Base-by-base conservation (phyloP, 2,113 vertebrate species). In the Channa argus region DNA sequence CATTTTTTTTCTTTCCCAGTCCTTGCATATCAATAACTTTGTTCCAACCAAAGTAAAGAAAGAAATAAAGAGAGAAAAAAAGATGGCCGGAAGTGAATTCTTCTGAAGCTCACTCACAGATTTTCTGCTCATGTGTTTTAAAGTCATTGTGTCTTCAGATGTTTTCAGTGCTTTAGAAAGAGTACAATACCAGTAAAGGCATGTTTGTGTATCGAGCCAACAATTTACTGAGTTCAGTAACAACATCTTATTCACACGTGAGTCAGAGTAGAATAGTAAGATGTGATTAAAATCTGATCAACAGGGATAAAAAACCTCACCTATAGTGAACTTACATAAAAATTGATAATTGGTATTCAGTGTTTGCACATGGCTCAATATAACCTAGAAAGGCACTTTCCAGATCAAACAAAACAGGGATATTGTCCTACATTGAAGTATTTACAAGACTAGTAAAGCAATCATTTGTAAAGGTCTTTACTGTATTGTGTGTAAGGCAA, bases 51-150 rank as follows among this genome's bases (percentile, higher is more conserved):
- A 85, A 89, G 80, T 65, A 60, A 62, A 24, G 24, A 24, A 24
- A 24, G 24, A 24, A 24, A 24, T 1, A 24, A 24, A 24, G 24
- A 24, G 24, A 24, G 24, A 24, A 24, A 74, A 71, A 62, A 50
- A 59, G 47, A 63, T 50, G 71, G 61, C 87, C 87, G 86, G 88
- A 92, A 89, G 84, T 81, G 68, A 80, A 90, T 89, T 92, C 86
- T 83, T 86, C 71, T 66, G 49, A 63, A 79, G 64, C 78, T 79
- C 75, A 47, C 62, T 81, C 83, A 83, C 13, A 71, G 61, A 65
- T 73, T 54, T 51, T 66, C 43, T n/a, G 52, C 76, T 74, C 72
- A 80, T 62, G 24, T 79, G 77, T 68, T 77, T 56, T 52, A 45
- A 60, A 87, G 68, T 84, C 89, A 71, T 85, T 43, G 4, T 37